A percentile compares a stretch with the other conserved stretches of the same genome.
phyloP scores from a whole-genome alignment of 2,888 invertebrate genomes.

The Panzeria rudis region DNA sequence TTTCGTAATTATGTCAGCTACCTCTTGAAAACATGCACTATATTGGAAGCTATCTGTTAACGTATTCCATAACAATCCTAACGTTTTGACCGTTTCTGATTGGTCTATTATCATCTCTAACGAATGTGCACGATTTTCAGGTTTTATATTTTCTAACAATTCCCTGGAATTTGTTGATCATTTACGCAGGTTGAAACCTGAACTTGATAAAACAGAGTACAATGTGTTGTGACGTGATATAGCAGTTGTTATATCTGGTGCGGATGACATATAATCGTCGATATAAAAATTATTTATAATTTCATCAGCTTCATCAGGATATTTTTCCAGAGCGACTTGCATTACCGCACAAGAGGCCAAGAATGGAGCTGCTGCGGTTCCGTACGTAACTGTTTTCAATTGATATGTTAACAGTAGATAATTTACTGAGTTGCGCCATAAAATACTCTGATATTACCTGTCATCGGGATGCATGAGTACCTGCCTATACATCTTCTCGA shows the following conservation, averaged over 20 bases:
- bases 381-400: no score
- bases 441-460: no score
- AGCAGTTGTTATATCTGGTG: slow-evolving; percentile 17
- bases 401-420: no score
- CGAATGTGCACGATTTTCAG: slow-evolving; percentile 11
- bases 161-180: slow-evolving; percentile 26
- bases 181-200: slow-evolving; percentile 35
- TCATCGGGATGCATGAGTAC: no score
- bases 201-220: slow-evolving; percentile 22
- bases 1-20: no score
- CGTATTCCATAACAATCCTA: no score
- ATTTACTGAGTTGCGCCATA: no score
- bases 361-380: slow-evolving; percentile 53
- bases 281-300: slow-evolving; percentile 25
- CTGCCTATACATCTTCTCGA: slow-evolving; percentile 47
- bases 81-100: no score
- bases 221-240: background rate
- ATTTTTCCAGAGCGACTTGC: no score
- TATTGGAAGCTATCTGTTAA: no score
- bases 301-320: no score
- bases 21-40: no score
- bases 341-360: slow-evolving; percentile 40
- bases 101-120: background rate
- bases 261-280: slow-evolving; percentile 67
- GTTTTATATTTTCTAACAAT: background rate